Evolutionary conservation across 2,113 vertebrate genomes (phyloP).

Genomic region (Pholis gunnellus): DNA sequence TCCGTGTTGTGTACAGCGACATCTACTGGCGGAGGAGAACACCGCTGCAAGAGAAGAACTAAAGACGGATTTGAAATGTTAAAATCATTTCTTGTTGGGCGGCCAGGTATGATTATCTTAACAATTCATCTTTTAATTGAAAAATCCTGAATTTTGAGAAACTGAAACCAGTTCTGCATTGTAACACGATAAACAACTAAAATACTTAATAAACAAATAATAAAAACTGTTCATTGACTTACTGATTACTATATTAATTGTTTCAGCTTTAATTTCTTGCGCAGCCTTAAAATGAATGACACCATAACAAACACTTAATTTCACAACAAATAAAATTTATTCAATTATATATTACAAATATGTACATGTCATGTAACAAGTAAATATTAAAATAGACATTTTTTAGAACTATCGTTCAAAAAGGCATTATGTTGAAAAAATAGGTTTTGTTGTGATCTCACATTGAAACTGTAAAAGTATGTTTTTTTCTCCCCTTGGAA

Average conservation of each 20-base stretch:
- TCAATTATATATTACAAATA: slow-evolving; percentile 99
- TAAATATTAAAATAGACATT: slow-evolving; percentile 99
- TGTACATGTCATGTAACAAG: slow-evolving; percentile 95
- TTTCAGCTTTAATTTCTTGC: background rate
- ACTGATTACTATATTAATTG: background rate
- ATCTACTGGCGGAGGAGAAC: slow-evolving; percentile 50
- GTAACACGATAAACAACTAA: background rate
- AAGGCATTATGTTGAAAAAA: slow-evolving; percentile 96
- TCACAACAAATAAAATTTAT: slow-evolving; percentile 99
- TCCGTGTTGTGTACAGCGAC: slow-evolving; percentile 23
- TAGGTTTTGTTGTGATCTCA: slow-evolving; percentile 92
- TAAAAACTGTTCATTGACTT: background rate
- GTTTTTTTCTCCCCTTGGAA: slow-evolving; percentile 82
- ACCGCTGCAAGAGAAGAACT: background rate
- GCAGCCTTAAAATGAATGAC: background rate
- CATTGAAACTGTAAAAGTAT: slow-evolving; percentile 87
- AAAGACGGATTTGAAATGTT: background rate
- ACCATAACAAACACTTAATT: slow-evolving; percentile 57
- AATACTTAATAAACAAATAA: background rate
- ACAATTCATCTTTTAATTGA: background rate
- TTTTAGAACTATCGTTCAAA: slow-evolving; percentile 98
- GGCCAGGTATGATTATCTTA: background rate
- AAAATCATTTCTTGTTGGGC: background rate
- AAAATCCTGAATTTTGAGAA: background rate
- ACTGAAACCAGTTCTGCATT: background rate